Conservation (phyloP, 2,797 vertebrate genomes). For the Sarcoramphus papa region DNA sequence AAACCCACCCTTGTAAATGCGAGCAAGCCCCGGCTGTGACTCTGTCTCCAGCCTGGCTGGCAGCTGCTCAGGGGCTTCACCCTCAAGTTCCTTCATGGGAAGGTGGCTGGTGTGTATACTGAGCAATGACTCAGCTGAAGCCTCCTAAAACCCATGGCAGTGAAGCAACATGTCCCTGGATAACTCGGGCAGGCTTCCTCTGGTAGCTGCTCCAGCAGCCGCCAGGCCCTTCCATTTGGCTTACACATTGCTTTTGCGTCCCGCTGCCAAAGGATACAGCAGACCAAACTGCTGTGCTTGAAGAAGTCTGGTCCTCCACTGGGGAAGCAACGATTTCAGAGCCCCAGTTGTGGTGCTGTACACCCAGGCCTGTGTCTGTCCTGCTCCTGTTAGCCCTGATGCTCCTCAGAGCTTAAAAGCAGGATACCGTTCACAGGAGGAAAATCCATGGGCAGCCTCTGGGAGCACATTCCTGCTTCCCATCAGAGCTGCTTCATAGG, state of each 20-base stretch:
- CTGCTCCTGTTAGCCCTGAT: not conserved
- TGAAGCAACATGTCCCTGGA: not conserved
- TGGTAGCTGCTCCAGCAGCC: not conserved
- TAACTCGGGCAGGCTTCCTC: not conserved
- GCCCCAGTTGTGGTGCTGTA: fast-evolving
- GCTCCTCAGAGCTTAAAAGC: not conserved
- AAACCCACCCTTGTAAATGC: not conserved
- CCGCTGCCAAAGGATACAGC: not conserved
- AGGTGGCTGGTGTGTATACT: fast-evolving
- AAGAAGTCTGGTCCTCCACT: not conserved
- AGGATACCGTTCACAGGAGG: not conserved
- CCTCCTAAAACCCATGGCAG: not conserved
- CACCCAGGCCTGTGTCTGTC: fast-evolving
- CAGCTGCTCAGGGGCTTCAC: not conserved
- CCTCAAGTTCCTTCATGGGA: not conserved
- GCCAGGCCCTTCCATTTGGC: not conserved
- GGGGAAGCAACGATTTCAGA: not conserved
- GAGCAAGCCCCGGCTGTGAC: not conserved
- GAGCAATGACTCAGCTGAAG: not conserved
- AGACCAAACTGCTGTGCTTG: not conserved
- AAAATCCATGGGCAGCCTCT: not conserved
- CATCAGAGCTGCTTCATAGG: not conserved
- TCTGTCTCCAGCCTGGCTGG: not conserved
- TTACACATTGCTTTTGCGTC: fast-evolving
- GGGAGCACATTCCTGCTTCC: not conserved